Evolutionary conservation across 2,888 invertebrate genomes (phyloP).

Genomic region (Anthrax anthrax): DNA sequence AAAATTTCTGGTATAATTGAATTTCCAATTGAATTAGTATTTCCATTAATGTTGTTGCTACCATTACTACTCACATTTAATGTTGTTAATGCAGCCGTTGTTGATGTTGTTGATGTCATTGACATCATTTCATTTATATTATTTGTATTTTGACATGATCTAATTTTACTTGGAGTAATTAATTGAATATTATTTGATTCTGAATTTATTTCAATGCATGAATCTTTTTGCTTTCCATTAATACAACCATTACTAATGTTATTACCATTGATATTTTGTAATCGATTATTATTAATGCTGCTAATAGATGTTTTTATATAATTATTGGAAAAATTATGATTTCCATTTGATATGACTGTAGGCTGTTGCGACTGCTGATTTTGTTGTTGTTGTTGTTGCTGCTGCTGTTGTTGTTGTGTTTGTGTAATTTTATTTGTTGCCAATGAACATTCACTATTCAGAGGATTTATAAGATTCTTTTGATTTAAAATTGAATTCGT

Average conservation of each 20-base stretch:
- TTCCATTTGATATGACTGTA: neutral
- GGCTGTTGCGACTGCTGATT: too few species aligned
- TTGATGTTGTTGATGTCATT: neutral
- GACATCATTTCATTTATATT: neutral
- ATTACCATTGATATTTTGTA: neutral
- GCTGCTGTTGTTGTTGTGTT: neutral
- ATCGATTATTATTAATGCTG: neutral
- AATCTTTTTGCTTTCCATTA: too few species aligned
- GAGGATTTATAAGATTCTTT: constrained; percentile 6
- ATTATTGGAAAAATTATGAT: constrained; percentile 9
- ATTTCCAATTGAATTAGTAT: constrained; percentile 4
- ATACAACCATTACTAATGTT: too few species aligned
- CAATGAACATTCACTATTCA: neutral
- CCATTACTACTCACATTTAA: neutral
- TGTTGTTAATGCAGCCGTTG: neutral
- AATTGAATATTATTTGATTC: neutral
- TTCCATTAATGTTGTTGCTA: constrained; percentile 3
- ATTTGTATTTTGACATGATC: neutral
- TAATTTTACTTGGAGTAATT: neutral
- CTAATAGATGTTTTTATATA: constrained; percentile 5
- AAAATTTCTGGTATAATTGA: neutral
- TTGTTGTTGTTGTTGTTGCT: neutral
- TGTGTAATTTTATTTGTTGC: neutral
- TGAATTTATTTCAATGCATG: too few species aligned
- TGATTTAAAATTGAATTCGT: constrained; percentile 4